These are phyloP conservation scores for Vidua chalybeata DNA, from an alignment of 2,113 vertebrate genomes.

Conservation along the genomic window DNA sequence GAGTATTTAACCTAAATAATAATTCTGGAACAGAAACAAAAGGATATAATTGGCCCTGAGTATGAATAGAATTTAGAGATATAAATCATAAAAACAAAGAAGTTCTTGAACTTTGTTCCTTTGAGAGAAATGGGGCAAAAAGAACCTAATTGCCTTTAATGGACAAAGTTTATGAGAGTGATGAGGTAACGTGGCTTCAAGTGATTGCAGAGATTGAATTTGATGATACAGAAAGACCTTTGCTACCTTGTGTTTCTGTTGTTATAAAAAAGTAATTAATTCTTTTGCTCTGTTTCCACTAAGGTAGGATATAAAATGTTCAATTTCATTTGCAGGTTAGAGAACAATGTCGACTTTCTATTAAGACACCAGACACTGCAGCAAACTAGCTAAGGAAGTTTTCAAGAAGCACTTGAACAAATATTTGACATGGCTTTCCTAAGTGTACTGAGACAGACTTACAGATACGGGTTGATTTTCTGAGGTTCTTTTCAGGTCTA, in stretches of 20 bases:
- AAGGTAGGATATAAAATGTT: not conserved
- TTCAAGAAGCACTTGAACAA: not conserved
- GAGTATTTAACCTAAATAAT: conserved; percentile 10
- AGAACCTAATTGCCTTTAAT: not conserved
- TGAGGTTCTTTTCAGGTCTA: not conserved
- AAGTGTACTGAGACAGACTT: not conserved
- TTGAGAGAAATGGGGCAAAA: not conserved
- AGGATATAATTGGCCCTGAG: not conserved
- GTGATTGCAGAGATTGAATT: not conserved
- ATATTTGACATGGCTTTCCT: not conserved
- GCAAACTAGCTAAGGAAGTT: not conserved
- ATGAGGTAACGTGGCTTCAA: not conserved
- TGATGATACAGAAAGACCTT: not conserved
- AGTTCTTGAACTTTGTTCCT: not conserved
- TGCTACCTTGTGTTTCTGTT: not conserved
- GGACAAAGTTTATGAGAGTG: not conserved
- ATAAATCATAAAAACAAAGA: not conserved
- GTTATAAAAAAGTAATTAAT: not conserved
- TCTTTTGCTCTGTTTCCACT: not conserved
- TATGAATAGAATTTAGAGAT: conserved; percentile 5
- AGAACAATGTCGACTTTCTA: not conserved
- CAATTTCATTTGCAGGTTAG: not conserved
- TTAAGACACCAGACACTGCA: not conserved
- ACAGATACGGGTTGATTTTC: not conserved
- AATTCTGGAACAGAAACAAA: conserved; percentile 8